Conservation (phyloP, 2,797 vertebrate genomes). For the Gymnoscopelus microlampas region DNA sequence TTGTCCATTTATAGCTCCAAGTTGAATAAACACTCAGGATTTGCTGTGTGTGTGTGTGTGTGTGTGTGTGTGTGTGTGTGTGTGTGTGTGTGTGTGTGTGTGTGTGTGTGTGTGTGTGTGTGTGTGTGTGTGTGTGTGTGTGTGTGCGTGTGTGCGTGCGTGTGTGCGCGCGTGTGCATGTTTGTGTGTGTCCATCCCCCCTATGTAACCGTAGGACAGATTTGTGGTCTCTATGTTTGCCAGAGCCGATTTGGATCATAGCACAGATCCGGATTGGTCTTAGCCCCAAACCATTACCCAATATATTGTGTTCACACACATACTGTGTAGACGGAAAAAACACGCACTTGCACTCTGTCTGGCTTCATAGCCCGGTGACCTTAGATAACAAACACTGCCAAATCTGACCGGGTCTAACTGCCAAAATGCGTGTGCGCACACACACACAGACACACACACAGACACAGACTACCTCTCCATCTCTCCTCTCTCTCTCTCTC, state of each 20-base stretch:
- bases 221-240: slow-evolving; percentile 50
- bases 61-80: not conserved
- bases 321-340: too few species aligned
- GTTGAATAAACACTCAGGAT: not conserved
- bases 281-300: slow-evolving; percentile 47
- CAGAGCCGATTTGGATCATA: slow-evolving; percentile 59
- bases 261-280: slow-evolving; percentile 17
- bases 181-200: slow-evolving; percentile 22
- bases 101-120: slow-evolving; percentile 24
- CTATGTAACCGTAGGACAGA: slow-evolving; percentile 44
- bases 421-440: too few species aligned
- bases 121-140: slow-evolving; percentile 20
- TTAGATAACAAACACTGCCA: too few species aligned
- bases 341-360: too few species aligned
- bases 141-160: not conserved
- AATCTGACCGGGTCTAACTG: too few species aligned
- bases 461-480: too few species aligned
- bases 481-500: too few species aligned
- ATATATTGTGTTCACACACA: slow-evolving; percentile 32
- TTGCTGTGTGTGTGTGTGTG: slow-evolving; percentile 10
- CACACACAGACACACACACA: too few species aligned
- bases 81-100: slow-evolving; percentile 12
- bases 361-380: too few species aligned
- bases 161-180: slow-evolving; percentile 3
- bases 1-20: too few species aligned